Conservation (phyloP, 2,113 vertebrate species). For the Noctilio leporinus region DNA sequence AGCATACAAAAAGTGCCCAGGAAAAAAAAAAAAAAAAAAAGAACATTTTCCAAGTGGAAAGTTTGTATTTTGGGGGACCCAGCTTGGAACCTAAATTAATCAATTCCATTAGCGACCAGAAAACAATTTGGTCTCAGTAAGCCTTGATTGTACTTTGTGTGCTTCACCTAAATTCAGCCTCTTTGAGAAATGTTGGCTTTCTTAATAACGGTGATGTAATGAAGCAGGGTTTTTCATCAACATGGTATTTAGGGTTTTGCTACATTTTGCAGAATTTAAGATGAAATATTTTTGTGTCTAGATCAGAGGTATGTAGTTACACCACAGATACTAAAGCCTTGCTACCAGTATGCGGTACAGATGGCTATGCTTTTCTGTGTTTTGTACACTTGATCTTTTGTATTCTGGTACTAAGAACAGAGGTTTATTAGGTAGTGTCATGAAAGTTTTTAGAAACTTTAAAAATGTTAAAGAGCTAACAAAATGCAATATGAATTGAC, state of each 20-base stretch:
- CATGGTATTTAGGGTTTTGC: conserved; percentile 1
- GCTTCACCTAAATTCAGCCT: neutral
- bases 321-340: neutral
- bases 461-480: neutral
- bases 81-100: neutral
- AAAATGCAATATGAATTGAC: neutral
- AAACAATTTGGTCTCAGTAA: neutral
- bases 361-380: neutral
- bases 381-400: neutral
- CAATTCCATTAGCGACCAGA: neutral
- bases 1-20: neutral
- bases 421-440: neutral
- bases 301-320: neutral
- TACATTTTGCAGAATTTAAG: conserved; percentile 27
- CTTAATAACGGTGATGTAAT: neutral
- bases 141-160: neutral
- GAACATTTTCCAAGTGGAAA: neutral
- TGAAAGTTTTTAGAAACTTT: neutral
- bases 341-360: neutral
- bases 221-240: neutral
- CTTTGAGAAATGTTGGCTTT: conserved; percentile 35
- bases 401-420: neutral
- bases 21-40: too few relatives aligned
- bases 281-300: neutral
- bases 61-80: neutral